Conservation (phyloP, 2,113 vertebrate species). For the Megaceryle maxima region DNA sequence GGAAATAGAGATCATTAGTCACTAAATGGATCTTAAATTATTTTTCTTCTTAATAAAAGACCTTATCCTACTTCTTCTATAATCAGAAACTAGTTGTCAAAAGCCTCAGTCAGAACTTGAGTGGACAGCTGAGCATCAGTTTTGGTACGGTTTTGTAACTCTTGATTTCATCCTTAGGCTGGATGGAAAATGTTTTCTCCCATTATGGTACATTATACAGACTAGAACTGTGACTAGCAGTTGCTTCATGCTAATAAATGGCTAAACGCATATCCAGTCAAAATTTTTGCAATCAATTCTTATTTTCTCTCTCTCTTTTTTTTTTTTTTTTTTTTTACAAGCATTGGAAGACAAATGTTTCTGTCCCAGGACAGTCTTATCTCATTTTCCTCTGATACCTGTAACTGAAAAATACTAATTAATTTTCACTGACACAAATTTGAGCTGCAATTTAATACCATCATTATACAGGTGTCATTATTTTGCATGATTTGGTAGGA, state of each 20-base stretch:
- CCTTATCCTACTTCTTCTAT: not conserved
- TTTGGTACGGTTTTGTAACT: not conserved
- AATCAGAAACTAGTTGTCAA: not conserved
- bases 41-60: not conserved
- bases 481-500: not conserved
- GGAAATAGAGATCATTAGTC: not conserved
- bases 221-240: not conserved
- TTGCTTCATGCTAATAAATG: not conserved
- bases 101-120: not conserved
- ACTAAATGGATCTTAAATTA: not conserved
- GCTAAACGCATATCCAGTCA: not conserved
- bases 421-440: slow-evolving; percentile 1
- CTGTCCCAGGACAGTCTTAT: not conserved
- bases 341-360: slow-evolving; percentile 20
- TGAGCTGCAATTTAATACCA: not conserved
- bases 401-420: slow-evolving; percentile 28
- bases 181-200: not conserved
- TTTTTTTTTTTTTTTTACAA: not conserved
- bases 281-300: slow-evolving; percentile 14
- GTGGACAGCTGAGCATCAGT: not conserved
- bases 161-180: not conserved
- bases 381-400: not conserved
- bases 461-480: not conserved
- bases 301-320: not conserved
- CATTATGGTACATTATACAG: not conserved